Evolutionary conservation across 2,113 vertebrate species (phyloP).

Genomic region (Eira barbara): DNA sequence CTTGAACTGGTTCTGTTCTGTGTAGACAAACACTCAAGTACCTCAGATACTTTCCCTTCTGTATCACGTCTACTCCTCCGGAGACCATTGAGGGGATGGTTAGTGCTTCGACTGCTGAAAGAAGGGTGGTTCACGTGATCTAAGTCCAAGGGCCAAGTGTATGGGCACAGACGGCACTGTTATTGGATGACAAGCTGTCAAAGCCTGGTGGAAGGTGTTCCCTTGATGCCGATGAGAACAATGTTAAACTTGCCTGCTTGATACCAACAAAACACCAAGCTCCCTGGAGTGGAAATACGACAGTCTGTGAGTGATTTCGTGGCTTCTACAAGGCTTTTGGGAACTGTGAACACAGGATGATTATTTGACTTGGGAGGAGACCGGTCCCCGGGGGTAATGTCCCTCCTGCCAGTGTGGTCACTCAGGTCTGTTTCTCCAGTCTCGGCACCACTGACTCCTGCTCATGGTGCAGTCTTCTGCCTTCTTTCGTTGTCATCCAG

Average conservation of each 20-base stretch:
- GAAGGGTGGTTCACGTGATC: background rate
- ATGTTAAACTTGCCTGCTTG: background rate
- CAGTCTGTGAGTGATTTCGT: background rate
- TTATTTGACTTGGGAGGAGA: background rate
- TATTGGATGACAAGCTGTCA: background rate
- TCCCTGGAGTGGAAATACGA: background rate
- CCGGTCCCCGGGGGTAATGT: background rate
- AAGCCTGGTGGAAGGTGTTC: background rate
- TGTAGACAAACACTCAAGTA: background rate
- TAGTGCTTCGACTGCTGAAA: background rate
- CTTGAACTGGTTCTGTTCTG: background rate
- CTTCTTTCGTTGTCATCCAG: background rate
- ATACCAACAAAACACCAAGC: background rate
- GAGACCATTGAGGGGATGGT: accelerated
- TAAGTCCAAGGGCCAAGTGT: background rate
- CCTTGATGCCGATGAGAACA: background rate
- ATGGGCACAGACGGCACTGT: background rate
- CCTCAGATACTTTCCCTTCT: background rate
- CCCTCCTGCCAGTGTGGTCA: background rate
- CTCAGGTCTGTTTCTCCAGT: background rate
- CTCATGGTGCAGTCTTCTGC: background rate
- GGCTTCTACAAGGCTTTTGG: accelerated
- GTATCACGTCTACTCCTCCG: background rate
- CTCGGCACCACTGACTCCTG: background rate
- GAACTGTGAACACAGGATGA: background rate